Conservation (phyloP, 1,140 invertebrate species). For the Thalassaphorura encarpata region DNA sequence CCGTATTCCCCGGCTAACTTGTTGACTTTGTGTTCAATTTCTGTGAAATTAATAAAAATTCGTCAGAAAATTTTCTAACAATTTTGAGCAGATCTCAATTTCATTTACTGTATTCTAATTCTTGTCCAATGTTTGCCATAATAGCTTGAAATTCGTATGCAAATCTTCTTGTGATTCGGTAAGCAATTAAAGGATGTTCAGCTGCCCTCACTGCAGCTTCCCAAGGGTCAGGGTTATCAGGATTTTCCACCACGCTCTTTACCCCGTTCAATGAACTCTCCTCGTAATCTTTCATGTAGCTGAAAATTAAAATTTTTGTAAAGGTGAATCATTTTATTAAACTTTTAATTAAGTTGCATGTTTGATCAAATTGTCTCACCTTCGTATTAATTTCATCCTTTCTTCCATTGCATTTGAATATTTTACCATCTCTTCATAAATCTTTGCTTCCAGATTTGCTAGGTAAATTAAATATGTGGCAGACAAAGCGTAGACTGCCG, state of each 20-base stretch:
- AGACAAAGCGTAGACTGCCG: conserved; percentile 24
- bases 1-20: conserved; percentile 11
- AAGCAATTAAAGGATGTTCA: conserved; percentile 22
- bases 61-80: too few relatives aligned
- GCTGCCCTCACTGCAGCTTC: conserved; percentile 6
- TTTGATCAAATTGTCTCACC: conserved; percentile 2
- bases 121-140: conserved; percentile 17
- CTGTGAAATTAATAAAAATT: too few relatives aligned
- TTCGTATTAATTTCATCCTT: conserved; percentile 9
- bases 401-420: conserved; percentile 11
- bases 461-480: conserved; percentile 23
- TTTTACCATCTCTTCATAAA: conserved; percentile 11
- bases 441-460: conserved; percentile 15
- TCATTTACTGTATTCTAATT: conserved; percentile 18
- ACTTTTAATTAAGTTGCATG: not conserved
- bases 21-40: conserved; percentile 16
- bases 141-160: conserved; percentile 22
- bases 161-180: conserved; percentile 27
- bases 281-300: conserved; percentile 30
- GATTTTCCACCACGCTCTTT: not conserved
- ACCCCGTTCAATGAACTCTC: conserved; percentile 21
- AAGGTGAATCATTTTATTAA: not conserved
- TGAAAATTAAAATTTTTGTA: not conserved
- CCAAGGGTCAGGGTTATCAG: not conserved
- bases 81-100: too few relatives aligned